These are phyloP conservation scores for Sardina pilchardus DNA, from an alignment of 2,113 vertebrate species.

Conservation along the genomic window DNA sequence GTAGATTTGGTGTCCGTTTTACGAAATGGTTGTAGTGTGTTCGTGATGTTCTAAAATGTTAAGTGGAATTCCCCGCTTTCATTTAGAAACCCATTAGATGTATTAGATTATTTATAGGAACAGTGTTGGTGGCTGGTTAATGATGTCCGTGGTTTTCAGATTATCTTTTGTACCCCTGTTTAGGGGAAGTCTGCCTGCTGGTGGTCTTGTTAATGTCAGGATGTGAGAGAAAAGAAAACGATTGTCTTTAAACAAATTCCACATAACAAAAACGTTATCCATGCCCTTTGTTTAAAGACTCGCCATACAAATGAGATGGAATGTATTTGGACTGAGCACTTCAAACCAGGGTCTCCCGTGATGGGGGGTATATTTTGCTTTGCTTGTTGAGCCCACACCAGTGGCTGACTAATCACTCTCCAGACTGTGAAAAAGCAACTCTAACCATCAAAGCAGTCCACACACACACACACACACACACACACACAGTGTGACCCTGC, in stretches of 20 bases:
- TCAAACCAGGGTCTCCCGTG: background rate
- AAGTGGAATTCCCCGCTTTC: background rate
- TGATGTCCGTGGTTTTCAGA: background rate
- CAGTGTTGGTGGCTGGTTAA: background rate
- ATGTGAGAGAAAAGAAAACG: background rate
- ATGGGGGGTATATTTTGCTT: background rate
- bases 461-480: background rate
- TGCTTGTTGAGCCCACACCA: background rate
- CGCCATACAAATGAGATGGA: background rate
- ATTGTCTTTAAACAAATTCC: background rate
- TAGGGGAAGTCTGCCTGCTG: background rate
- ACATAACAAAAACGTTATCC: background rate
- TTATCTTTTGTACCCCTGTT: background rate
- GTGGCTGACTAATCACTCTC: constrained; percentile 61
- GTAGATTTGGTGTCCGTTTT: background rate
- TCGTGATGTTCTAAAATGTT: background rate
- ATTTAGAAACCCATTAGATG: background rate
- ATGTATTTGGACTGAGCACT: background rate
- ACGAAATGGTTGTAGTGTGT: constrained; percentile 18
- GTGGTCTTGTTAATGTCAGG: constrained; percentile 6
- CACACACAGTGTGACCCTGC: constrained; percentile 49
- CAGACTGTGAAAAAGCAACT: constrained; percentile 50
- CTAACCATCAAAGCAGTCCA: constrained; percentile 44
- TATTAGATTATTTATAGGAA: background rate
- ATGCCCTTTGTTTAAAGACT: background rate